Percentiles rank a stretch among this genome's conserved stretches.
Evolutionary conservation across 2,113 vertebrate species (phyloP).

Genomic region (Corythornis madagascariensis): DNA sequence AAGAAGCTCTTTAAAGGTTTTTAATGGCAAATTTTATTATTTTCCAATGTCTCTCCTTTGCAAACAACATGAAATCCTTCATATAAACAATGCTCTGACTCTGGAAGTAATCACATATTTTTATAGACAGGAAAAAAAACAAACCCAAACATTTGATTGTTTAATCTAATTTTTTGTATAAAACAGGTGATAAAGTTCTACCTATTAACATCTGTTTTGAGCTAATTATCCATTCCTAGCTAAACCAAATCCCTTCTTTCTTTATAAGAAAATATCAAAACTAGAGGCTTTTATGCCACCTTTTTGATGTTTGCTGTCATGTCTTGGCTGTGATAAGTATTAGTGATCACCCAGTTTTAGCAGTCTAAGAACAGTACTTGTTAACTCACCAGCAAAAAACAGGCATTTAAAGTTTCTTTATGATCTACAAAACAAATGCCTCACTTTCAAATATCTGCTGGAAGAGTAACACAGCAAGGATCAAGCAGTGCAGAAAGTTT

Average conservation of each 20-base stretch:
- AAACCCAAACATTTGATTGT: neutral
- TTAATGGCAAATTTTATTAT: neutral
- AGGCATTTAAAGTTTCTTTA: neutral
- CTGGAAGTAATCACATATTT: conserved; percentile 47
- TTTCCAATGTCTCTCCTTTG: neutral
- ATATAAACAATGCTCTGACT: neutral
- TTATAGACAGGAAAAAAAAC: neutral
- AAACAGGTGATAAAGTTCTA: conserved; percentile 64
- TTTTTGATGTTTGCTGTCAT: neutral
- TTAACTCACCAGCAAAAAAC: neutral
- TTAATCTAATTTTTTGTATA: conserved; percentile 55
- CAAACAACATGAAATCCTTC: neutral
- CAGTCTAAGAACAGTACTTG: neutral
- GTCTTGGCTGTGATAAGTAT: neutral
- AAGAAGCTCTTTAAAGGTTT: neutral
- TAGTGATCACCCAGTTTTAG: neutral
- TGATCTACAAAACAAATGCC: neutral
- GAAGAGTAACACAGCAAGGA: neutral
- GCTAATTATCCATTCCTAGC: conserved; percentile 47
- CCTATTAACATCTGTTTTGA: conserved; percentile 57
- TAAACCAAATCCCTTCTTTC: neutral
- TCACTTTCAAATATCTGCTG: neutral
- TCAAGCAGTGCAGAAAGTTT: neutral
- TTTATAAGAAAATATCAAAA: neutral
- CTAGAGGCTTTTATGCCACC: neutral